Conservation (phyloP, 2,888 invertebrate genomes). For the Zaprionus lineosus region DNA sequence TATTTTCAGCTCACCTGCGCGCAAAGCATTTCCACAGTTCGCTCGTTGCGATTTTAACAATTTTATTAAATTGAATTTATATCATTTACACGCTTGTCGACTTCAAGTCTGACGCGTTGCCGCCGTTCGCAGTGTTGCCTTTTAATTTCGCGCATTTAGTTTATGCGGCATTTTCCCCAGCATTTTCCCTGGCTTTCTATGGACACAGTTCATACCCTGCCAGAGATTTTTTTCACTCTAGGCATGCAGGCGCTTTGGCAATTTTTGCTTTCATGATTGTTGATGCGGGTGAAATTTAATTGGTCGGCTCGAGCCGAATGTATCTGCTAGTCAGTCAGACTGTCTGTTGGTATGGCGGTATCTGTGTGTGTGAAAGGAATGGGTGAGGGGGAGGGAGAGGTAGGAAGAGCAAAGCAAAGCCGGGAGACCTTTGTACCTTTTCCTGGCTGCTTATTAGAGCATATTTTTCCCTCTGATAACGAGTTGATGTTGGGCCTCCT, state of each 20-base stretch:
- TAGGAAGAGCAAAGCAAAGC: no score
- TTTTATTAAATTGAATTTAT: conserved; percentile 82
- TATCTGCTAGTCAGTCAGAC: conserved; percentile 26
- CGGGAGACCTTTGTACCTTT: conserved; percentile 18
- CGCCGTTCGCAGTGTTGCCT: conserved; percentile 42
- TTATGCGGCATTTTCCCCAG: conserved; percentile 70
- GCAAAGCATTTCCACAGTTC: conserved; percentile 76
- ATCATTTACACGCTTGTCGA: conserved; percentile 81
- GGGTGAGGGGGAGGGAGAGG: neutral
- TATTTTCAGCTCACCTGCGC: conserved; percentile 78
- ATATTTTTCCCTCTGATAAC: conserved; percentile 41
- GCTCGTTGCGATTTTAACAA: conserved; percentile 81
- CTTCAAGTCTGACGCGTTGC: conserved; percentile 55
- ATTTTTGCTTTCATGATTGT: conserved; percentile 80
- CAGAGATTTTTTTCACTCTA: conserved; percentile 25
- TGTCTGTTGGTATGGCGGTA: neutral
- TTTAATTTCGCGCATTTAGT: conserved; percentile 73
- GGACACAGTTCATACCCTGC: no score
- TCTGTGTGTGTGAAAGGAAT: neutral
- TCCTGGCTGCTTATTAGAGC: conserved; percentile 50
- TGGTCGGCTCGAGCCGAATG: conserved; percentile 62
- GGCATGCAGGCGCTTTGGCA: conserved; percentile 50
- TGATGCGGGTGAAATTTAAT: conserved; percentile 81
- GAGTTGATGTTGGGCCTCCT: conserved; percentile 32
- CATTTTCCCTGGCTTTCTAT: conserved; percentile 19